Conservation (phyloP, 1,140 invertebrate genomes). For the Eriocheir sinensis region DNA sequence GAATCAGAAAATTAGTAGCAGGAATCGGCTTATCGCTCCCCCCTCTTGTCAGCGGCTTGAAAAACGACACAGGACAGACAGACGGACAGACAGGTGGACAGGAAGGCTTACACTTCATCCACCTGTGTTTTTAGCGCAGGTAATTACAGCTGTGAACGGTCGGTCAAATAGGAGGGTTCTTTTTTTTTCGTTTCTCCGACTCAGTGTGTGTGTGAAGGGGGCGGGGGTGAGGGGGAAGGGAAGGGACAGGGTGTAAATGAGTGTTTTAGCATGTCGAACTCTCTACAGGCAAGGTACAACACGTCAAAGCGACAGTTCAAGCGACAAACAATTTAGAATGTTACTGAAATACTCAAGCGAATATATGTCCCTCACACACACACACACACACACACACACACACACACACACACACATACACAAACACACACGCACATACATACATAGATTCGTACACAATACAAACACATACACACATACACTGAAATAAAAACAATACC, state of each 20-base stretch:
- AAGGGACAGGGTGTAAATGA: too few species aligned
- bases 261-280: too few species aligned
- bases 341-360: not conserved
- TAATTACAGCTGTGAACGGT: conserved; percentile 24
- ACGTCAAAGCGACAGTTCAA: too few species aligned
- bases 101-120: conserved; percentile 23
- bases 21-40: conserved; percentile 1
- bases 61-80: not conserved
- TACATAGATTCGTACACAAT: too few species aligned
- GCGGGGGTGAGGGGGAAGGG: too few species aligned
- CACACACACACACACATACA: conserved; percentile 54
- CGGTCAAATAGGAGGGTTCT: not conserved
- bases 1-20: conserved; percentile 11
- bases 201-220: too few species aligned
- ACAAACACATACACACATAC: not conserved
- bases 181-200: not conserved
- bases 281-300: too few species aligned
- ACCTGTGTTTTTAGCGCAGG: not conserved
- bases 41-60: not conserved
- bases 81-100: not conserved
- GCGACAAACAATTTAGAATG: not conserved
- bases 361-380: not conserved
- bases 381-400: conserved; percentile 40
- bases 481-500: not conserved
- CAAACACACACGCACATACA: conserved; percentile 38